Evolutionary conservation across 2,888 invertebrate genomes (phyloP), one percentile per base, ranked within the genome.

Genomic region (Chalcis sispes): DNA sequence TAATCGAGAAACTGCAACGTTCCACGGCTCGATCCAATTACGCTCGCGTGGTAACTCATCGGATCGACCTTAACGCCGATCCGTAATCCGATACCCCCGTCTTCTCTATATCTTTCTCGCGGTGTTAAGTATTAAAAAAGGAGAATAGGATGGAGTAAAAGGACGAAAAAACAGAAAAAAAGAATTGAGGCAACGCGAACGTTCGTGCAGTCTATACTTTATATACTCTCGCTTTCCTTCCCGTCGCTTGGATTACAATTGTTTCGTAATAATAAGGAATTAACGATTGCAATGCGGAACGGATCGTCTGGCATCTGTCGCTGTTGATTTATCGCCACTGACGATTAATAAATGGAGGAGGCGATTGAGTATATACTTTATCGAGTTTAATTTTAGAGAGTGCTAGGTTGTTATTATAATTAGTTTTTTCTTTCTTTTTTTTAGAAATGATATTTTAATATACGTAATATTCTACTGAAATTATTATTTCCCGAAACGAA

Each of bases 21-120:
- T 71, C 66, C 62, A n/a, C n/a, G 36, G 29, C 32, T 76, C 48
- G 82, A 82, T 82, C 80, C 79, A 79, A 80, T 82, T 82, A 80
- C 83, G 32, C 36, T 48, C 72, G 59, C 59, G 69, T 77, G 77
- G 74, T 74, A 74, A 74, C 40, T 81, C 79, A 79, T 79, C 78
- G 76, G 72, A 77, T 82, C 79, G 80, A 81, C 80, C 82, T 82
- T 81, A 79, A 25, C 61, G 52, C 29, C 25, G 62, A 54, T 61
- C 42, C 77, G 82, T 80, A 83, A 82, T 82, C 77, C 72, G 80
- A 81, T 81, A 67, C 10, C 15, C 2, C 23, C 25, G 10, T 4
- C 52, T 5, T 13, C 52, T 52, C 27, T 8, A 10, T 10, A 27
- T 15, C n/a, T n/a, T n/a, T n/a, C n/a, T n/a, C n/a, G n/a, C n/a